These are phyloP conservation scores for Oscarella lobularis DNA, from an alignment of 37 sponge, comb jelly and placozoan species.

Conservation along the genomic window DNA sequence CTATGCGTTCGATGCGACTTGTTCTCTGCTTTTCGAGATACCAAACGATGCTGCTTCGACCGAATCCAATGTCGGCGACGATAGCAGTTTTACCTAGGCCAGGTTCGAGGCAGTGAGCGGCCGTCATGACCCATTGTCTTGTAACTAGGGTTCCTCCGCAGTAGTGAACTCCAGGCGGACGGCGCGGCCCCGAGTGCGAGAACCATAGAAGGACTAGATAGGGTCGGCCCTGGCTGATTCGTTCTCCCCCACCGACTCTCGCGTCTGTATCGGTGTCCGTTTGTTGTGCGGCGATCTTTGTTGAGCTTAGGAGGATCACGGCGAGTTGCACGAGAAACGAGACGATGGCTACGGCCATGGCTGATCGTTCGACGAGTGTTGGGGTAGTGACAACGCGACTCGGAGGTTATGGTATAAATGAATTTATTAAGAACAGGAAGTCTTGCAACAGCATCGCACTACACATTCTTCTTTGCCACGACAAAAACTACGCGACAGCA, in stretches of 20 bases:
- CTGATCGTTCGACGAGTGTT: too few species aligned
- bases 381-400: too few species aligned
- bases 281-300: too few species aligned
- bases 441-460: too few species aligned
- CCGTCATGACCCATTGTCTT: not conserved
- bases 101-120: not conserved
- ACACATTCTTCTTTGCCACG: too few species aligned
- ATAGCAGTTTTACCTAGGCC: not conserved
- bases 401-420: too few species aligned
- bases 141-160: not conserved
- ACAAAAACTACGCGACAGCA: too few species aligned
- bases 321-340: not conserved
- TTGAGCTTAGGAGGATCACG: not conserved
- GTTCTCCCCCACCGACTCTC: not conserved
- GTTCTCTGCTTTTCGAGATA: not conserved
- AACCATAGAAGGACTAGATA: not conserved
- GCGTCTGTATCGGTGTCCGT: not conserved
- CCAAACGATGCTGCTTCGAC: not conserved
- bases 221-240: not conserved
- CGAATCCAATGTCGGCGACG: not conserved
- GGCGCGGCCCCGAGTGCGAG: not conserved
- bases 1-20: not conserved
- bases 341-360: constrained; percentile 3
- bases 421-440: too few species aligned
- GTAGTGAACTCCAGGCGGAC: not conserved